A percentile compares a stretch with the other conserved stretches of the same genome.
Conservation (phyloP, 2,888 invertebrate species). For the Euclidia mi region DNA sequence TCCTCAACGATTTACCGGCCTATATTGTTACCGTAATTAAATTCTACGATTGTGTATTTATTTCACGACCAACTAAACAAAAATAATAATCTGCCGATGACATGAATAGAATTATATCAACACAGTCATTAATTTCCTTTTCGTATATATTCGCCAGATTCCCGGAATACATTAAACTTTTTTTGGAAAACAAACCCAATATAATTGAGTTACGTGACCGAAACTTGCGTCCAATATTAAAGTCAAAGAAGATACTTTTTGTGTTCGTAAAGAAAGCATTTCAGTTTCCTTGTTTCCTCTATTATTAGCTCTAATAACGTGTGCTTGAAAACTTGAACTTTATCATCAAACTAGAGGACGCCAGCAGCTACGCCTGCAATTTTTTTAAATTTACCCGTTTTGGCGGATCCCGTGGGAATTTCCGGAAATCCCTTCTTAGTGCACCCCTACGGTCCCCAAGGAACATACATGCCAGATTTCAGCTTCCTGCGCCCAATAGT, state of each 20-base stretch:
- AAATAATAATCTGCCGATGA: too few species aligned
- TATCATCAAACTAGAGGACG: slow-evolving; percentile 28
- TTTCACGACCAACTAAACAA: too few species aligned
- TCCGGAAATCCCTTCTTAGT: too few species aligned
- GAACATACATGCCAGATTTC: too few species aligned
- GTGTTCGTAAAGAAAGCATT: slow-evolving; percentile 21
- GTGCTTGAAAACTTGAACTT: slow-evolving; percentile 16
- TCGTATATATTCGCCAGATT: slow-evolving; percentile 4
- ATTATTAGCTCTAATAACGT: slow-evolving; percentile 16
- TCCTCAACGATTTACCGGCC: too few species aligned
- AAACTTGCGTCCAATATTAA: slow-evolving; percentile 23
- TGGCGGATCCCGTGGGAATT: too few species aligned
- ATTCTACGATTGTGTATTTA: too few species aligned
- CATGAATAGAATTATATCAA: neutral
- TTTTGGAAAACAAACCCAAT: slow-evolving; percentile 12
- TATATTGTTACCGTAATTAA: too few species aligned
- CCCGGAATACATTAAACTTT: slow-evolving; percentile 20
- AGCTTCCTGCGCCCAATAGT: too few species aligned
- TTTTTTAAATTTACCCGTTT: too few species aligned
- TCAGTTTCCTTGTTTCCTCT: slow-evolving; percentile 17
- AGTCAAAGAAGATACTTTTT: slow-evolving; percentile 16
- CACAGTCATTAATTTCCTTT: neutral
- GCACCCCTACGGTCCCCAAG: too few species aligned
- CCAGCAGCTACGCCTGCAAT: too few species aligned
- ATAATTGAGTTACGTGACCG: slow-evolving; percentile 30